Base-by-base conservation (phyloP, 2,888 invertebrate genomes). In the Dendrolimus pini region DNA sequence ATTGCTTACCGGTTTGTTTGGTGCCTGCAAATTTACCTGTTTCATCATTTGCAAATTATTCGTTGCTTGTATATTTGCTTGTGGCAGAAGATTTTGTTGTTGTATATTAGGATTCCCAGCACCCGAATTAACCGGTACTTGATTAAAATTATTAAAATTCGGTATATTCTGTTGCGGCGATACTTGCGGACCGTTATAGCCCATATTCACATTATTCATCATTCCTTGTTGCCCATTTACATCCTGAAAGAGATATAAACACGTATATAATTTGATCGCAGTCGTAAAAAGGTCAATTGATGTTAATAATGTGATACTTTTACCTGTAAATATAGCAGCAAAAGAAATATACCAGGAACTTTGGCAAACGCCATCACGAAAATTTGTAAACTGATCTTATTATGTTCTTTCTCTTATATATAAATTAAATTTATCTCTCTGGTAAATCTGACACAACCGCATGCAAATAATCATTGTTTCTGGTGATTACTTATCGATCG, bases 291-390 rank as follows among this genome's bases (percentile, higher is more conserved):
- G 2, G 18, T 57, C n/a, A 3, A 30, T 30, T 3, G 3, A 52
- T 41, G 12, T 18, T 1, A 57, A 54, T 14, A 56, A 47, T 42
- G 53, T 41, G 61, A 55, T 54, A 52, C 9, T 58, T 61, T 62
- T 67, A 80, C 73, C 74, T 73, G 69, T 53, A 69, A 58, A 63
- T 73, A 72, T 55, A 81, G 62, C 53, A 83, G 62, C 59, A 82
- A 67, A 63, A 75, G 62, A 41, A 77, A 67, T 59, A 75, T 61
- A 59, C 72, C 70, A 61, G 68, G 64, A 65, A 76, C 64, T 69
- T 70, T 76, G 65, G 74, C 72, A 61, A 62, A 61, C 62, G 74
- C 75, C 87, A 87, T 88, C 67, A 71, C 74, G 68, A 71, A 77
- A 78, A 81, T 69, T 69, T 77, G 70, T 68, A 65, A 66, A 72